Evolutionary conservation across 2,888 invertebrate genomes (phyloP), one percentile per base, ranked within the genome.

Genomic region (Erebia ligea): DNA sequence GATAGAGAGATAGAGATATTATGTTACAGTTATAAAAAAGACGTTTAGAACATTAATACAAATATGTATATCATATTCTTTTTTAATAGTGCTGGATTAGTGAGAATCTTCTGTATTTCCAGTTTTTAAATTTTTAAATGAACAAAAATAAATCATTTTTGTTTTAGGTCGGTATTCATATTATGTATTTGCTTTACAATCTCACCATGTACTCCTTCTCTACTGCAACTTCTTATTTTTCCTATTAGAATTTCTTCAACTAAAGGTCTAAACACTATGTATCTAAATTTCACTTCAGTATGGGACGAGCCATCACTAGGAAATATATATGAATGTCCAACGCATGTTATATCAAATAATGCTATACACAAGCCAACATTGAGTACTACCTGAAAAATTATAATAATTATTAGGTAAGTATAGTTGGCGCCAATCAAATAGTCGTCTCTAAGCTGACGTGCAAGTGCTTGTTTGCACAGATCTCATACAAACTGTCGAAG

Each of bases 291-390:
- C 1, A 98, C 98, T 92, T 97, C 97, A 0, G 98, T 98, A 81
- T 99, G 98, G 19, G 98, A 98, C 2, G 98, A 97, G 2, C 98
- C 99, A 94, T 99, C 99, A 0, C 99, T 98, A 67, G 98, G 99
- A 81, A 98, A 96, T 81, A 99, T 97, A 79, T 96, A 97, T 0
- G 99, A 98, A 84, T 99, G 98, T 76, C 97, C 97, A 64, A 99
- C 94, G 68, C 96, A 95, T 15, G 96, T 95, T 72, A 99, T 96
- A 87, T 99, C 99, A 90, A 97, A 98, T 66, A 99, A 91, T 40
- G 98, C 97, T 83, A 99, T 98, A 83, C 99, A 99, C 62, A 99
- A 93, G 0, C 99, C 99, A 57, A 99, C 97, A 90, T 99, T 97
- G 76, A 98, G 94, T 61, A 99, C 96, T 68, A 99, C 98, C 98